Base-by-base conservation (phyloP, 2,113 vertebrate genomes). In the Barbus barbus region DNA sequence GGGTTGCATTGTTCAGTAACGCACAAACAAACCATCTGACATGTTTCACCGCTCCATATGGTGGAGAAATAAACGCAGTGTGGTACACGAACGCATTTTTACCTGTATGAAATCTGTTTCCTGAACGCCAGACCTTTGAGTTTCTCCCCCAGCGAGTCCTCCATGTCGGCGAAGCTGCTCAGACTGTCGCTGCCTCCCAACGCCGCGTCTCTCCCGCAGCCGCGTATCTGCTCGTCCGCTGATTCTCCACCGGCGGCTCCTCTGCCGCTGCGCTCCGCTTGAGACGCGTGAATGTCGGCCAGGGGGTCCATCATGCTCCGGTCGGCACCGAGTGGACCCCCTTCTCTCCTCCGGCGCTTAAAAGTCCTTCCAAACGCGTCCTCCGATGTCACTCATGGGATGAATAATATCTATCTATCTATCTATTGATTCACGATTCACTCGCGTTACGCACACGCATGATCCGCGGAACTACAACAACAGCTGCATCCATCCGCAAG, bases 81-180 rank as follows among this genome's bases (percentile, higher is more conserved):
- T n/a, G 13, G 11, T 7, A 26, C 22, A 26, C 41, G 22, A 16
- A 73, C 9, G 51, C 14, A 44, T 28, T 58, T 94, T 93, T 94
- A 97, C 96, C 96, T 95, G 94, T 97, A 97, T 67, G 96, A 96
- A 81, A 95, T 96, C 94, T 97, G 96, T 91, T 97, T 97, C 90
- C 95, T 94, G 92, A 97, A 96, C 89, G 95, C 95, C 91, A 96
- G 94, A 89, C 91, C 94, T 90, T 94, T 93, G 88, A 96, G 93
- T 87, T 95, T 96, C 83, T 96, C 95, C 89, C 96, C 96, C 90
- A 96, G 92, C 14, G 95, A 91, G 88, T 96, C 95, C 60, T 96
- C 96, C 84, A 90, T 89, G 81, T 94, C 92, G 44, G 87, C 90
- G 83, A 88, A 24, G 84, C 92, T 89, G 44, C 76, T 87, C 26